Evolutionary conservation across 1,140 invertebrate species (phyloP).

Genomic region (Nylanderia fulva): DNA sequence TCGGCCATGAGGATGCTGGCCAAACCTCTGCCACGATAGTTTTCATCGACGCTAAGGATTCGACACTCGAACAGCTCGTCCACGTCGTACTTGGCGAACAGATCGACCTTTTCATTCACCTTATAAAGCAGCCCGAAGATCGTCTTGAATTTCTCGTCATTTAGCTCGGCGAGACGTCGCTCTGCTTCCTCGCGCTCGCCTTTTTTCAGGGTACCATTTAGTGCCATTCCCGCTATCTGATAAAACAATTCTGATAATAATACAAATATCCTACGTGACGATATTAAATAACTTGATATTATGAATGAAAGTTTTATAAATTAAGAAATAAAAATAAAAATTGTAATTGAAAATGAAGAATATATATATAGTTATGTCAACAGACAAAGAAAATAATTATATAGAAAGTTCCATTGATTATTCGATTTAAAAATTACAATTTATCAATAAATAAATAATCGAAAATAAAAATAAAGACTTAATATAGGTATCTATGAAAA

Average conservation of each 20-base stretch:
- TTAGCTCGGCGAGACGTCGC: conserved; percentile 86
- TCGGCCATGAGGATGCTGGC: conserved; percentile 90
- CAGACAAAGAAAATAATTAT: neutral
- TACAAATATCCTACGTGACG: neutral
- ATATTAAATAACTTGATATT: neutral
- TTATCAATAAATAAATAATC: conserved; percentile 4
- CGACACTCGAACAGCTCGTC: conserved; percentile 92
- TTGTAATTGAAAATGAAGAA: conserved; percentile 7
- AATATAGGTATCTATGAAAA: neutral
- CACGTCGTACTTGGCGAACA: conserved; percentile 89
- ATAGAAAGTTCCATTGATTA: neutral
- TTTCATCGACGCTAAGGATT: conserved; percentile 91
- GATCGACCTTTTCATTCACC: conserved; percentile 88
- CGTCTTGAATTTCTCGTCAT: conserved; percentile 88
- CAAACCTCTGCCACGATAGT: conserved; percentile 90
- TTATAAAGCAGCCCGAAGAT: conserved; percentile 89
- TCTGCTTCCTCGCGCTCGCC: conserved; percentile 88
- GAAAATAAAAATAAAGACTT: neutral
- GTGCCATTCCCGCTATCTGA: conserved; percentile 89
- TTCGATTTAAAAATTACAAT: neutral
- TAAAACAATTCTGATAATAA: conserved; percentile 60
- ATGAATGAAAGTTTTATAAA: neutral
- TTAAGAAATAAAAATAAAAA: neutral
- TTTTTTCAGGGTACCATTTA: conserved; percentile 88
- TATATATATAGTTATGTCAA: neutral